Conservation (phyloP, 2,113 vertebrate species). For the Tetrax tetrax region DNA sequence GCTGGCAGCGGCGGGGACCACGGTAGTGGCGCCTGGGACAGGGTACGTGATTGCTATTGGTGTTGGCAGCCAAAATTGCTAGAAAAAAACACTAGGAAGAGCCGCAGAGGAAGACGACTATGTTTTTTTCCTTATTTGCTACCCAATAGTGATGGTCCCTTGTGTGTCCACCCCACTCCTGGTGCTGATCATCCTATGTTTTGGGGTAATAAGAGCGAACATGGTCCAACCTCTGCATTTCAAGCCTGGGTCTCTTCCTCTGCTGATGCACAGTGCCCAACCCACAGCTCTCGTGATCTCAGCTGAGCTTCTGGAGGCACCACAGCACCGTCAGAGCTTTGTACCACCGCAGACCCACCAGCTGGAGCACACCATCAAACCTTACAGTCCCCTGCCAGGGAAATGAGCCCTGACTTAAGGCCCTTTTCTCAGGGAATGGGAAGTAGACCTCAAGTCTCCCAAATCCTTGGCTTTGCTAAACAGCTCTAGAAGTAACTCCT, state of each 20-base stretch:
- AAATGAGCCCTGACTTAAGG: accelerated
- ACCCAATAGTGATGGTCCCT: no score
- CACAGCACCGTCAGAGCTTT: background rate
- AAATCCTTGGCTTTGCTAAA: background rate
- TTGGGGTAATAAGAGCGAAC: background rate
- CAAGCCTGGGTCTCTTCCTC: background rate
- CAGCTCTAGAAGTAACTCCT: background rate
- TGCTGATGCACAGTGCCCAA: background rate
- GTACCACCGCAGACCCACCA: background rate
- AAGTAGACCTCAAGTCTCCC: background rate
- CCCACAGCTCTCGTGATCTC: background rate
- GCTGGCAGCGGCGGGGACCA: background rate
- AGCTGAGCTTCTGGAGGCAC: background rate
- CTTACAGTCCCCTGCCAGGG: background rate
- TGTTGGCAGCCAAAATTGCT: background rate
- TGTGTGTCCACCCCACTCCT: accelerated
- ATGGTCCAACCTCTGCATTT: background rate
- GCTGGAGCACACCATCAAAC: accelerated
- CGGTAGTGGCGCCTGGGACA: background rate
- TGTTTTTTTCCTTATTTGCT: background rate
- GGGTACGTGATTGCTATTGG: background rate
- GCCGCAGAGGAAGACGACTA: background rate
- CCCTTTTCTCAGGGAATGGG: background rate
- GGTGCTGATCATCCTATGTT: background rate
- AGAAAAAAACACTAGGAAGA: background rate